Base-by-base conservation (phyloP, 2,113 vertebrate genomes). In the Dendropsophus ebraccatus region DNA sequence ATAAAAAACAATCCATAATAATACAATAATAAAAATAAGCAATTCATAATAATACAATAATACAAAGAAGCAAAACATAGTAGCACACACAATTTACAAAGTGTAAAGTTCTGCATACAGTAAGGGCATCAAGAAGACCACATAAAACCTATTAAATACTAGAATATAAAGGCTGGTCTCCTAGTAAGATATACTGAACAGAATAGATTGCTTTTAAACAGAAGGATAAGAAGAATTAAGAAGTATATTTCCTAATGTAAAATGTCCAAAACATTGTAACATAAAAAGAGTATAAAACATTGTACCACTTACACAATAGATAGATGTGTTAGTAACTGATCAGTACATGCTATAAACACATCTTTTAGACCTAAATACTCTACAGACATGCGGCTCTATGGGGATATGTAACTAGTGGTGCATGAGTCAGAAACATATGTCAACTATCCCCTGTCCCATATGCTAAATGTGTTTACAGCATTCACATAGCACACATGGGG, bases 391-490 rank as follows among this genome's bases (percentile, higher is more conserved):
- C 28, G 1, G 41, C 58, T 62, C 78, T 47, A 4, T 19, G 28
- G 78, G 56, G 56, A 81, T n/a, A 62, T 45, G 14, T 62, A 81
- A 6, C 60, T 81, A 65, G n/a, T 21, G 1, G 14, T 62, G 56
- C 35, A 47, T 62, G 14, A 60, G 32, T 81, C 35, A 45, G 37
- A 62, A 81, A 62, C 78, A 81, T 81, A 81, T 81, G 78, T 65
- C 41, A 47, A 28, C 60, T 41, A 81, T 65, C 19, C 54, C 45
- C 56, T 81, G 78, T 81, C 78, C 62, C 78, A 81, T 65, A 81
- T 81, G 78, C 37, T 81, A 65, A 81, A 65, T 81, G 56, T 81
- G 78, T 47, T 65, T 17, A 65, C 56, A 28, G 52, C 35, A 65
- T 23, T 62, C n/a, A 81, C 41, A 81, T 45, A 65, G 21, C 78